Evolutionary conservation across 1,140 invertebrate species (phyloP).

Genomic region (Lamellibrachia luymesi): DNA sequence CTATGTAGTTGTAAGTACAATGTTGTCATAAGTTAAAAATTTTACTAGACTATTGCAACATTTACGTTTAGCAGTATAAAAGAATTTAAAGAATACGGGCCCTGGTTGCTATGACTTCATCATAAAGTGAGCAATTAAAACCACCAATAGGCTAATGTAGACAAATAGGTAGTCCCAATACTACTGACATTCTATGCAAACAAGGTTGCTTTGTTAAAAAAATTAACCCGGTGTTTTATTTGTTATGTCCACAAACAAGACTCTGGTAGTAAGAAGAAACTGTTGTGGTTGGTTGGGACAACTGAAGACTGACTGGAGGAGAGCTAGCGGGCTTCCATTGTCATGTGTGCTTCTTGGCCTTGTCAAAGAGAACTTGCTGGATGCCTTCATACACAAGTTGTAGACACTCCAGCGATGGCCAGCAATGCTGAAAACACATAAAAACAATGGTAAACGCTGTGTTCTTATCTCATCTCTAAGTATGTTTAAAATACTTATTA

Average conservation of each 20-base stretch:
- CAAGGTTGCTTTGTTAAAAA: background rate
- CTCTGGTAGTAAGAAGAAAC: background rate
- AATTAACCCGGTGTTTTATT: background rate
- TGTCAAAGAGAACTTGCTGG: conserved; percentile 9
- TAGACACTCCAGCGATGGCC: conserved; percentile 25
- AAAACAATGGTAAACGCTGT: background rate
- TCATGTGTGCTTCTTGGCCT: background rate
- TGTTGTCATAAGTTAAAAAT: background rate
- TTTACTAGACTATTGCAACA: no score
- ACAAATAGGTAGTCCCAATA: background rate
- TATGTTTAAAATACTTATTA: no score
- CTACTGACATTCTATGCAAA: background rate
- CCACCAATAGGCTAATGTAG: background rate
- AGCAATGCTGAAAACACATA: conserved; percentile 16
- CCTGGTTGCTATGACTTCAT: background rate
- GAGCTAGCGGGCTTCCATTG: background rate
- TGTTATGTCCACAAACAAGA: background rate
- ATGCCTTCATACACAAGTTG: conserved; percentile 7
- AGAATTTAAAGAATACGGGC: background rate
- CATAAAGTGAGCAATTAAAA: background rate
- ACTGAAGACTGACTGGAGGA: background rate
- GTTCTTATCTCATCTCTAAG: background rate
- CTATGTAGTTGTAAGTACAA: background rate
- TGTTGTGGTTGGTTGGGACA: background rate
- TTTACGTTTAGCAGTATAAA: background rate